phyloP scores from a whole-genome alignment of 1,140 invertebrate species.

The Hylaeus volcanicus region DNA sequence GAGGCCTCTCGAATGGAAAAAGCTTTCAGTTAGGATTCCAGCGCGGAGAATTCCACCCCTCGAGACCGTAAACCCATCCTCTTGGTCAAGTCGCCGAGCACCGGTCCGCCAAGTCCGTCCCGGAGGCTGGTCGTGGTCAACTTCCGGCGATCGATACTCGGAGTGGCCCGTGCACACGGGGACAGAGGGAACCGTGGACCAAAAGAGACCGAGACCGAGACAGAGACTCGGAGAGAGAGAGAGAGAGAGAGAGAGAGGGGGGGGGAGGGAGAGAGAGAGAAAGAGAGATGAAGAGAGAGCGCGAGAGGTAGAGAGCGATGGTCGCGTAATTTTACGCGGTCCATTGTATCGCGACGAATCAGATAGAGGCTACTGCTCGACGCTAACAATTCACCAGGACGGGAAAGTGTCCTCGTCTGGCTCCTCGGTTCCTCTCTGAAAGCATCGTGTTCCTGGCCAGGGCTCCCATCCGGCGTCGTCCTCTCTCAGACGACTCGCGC shows the following conservation, averaged over 20 bases:
- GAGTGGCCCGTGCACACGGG: constrained; percentile 21
- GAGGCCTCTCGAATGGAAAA: not conserved
- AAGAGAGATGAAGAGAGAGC: not conserved
- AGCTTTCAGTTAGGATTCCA: not conserved
- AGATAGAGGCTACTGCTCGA: constrained; percentile 38
- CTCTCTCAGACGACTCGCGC: constrained; percentile 23
- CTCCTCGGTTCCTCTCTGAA: constrained; percentile 13
- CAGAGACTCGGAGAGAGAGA: not conserved
- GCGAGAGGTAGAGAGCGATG: no score
- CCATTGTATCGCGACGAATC: constrained; percentile 51
- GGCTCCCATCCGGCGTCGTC: constrained; percentile 13
- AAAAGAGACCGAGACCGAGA: not conserved
- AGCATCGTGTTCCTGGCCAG: not conserved
- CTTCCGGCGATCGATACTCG: constrained; percentile 48
- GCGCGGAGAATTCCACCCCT: not conserved
- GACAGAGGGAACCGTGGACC: constrained; percentile 10
- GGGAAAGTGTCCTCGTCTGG: constrained; percentile 38
- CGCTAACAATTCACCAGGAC: constrained; percentile 42
- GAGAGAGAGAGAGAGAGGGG: not conserved
- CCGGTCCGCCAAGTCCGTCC: constrained; percentile 24
- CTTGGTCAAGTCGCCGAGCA: constrained; percentile 22
- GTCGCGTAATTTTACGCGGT: constrained; percentile 40
- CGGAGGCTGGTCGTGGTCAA: constrained; percentile 35
- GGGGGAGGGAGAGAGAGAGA: not conserved
- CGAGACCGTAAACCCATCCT: not conserved